Evolutionary conservation across 2,888 invertebrate species (phyloP).

Genomic region (Drymonia ruficornis): DNA sequence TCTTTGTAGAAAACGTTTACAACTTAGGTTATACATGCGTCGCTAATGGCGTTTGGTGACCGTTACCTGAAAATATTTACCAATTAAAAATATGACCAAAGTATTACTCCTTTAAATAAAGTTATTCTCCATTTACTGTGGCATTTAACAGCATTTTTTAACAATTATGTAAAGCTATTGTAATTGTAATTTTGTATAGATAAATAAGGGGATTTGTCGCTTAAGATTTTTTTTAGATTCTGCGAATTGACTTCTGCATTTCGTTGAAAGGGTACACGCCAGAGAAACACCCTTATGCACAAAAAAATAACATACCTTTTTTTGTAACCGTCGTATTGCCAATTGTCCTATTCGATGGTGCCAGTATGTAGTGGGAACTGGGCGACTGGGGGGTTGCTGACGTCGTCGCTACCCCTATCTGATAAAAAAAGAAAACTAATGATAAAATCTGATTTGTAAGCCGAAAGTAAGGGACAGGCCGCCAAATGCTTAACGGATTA

Average conservation of each 20-base stretch:
- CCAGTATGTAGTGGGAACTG: constrained; percentile 77
- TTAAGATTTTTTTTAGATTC: too few relatives aligned
- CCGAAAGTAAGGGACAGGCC: too few relatives aligned
- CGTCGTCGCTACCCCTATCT: constrained; percentile 66
- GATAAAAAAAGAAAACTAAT: constrained; percentile 5
- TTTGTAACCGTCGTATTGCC: constrained; percentile 76
- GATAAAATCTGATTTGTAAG: too few relatives aligned
- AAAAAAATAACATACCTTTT: constrained; percentile 68
- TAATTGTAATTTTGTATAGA: too few relatives aligned
- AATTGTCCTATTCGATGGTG: constrained; percentile 72
- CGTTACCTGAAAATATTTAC: constrained; percentile 68
- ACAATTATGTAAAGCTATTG: too few relatives aligned
- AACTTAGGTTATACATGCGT: constrained; percentile 84
- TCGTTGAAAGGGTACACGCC: too few relatives aligned
- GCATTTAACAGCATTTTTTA: too few relatives aligned
- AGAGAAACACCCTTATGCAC: background rate
- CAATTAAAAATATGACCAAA: background rate
- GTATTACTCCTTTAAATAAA: too few relatives aligned
- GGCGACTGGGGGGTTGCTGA: constrained; percentile 79
- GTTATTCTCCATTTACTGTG: too few relatives aligned
- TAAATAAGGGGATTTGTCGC: too few relatives aligned
- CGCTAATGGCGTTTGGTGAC: constrained; percentile 80
- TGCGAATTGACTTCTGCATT: too few relatives aligned
- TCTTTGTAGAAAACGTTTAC: constrained; percentile 38
- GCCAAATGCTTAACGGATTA: too few relatives aligned